Conservation (phyloP, 2,113 vertebrate species). For the Pelobates fuscus region DNA sequence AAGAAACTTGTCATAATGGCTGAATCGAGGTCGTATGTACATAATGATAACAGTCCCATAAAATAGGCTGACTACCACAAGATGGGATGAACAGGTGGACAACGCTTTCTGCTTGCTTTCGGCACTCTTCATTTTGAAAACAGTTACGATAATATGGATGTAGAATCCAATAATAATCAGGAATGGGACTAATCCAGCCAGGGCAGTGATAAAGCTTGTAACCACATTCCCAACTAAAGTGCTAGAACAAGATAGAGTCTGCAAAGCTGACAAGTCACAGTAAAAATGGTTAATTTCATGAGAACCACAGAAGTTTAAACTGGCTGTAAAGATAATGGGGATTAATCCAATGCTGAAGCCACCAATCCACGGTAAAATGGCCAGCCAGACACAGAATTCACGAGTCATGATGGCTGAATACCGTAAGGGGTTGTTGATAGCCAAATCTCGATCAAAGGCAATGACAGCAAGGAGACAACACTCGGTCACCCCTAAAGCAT, state of each 20-base stretch:
- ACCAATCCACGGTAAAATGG: constrained; percentile 47
- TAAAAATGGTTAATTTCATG: too few relatives aligned
- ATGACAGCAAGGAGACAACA: constrained; percentile 8
- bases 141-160: constrained; percentile 41
- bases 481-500: constrained; percentile 10
- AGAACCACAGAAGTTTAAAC: too few relatives aligned
- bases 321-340: not conserved
- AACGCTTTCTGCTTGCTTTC: constrained; percentile 54
- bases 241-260: too few relatives aligned
- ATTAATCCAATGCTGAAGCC: constrained; percentile 41
- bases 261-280: too few relatives aligned
- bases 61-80: constrained; percentile 47
- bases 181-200: constrained; percentile 39
- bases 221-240: too few relatives aligned
- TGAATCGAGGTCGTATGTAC: too few relatives aligned
- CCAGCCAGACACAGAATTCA: constrained; percentile 32
- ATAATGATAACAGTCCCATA: too few relatives aligned
- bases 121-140: constrained; percentile 26
- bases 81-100: constrained; percentile 52
- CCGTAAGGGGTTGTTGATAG: constrained; percentile 5
- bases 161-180: constrained; percentile 47
- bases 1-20: too few relatives aligned
- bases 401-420: not conserved
- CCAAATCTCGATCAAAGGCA: constrained; percentile 23
- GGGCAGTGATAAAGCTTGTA: constrained; percentile 24